These are phyloP conservation scores for Ailuropoda melanoleuca DNA, from an alignment of 2,113 vertebrate species.

Conservation along the genomic window DNA sequence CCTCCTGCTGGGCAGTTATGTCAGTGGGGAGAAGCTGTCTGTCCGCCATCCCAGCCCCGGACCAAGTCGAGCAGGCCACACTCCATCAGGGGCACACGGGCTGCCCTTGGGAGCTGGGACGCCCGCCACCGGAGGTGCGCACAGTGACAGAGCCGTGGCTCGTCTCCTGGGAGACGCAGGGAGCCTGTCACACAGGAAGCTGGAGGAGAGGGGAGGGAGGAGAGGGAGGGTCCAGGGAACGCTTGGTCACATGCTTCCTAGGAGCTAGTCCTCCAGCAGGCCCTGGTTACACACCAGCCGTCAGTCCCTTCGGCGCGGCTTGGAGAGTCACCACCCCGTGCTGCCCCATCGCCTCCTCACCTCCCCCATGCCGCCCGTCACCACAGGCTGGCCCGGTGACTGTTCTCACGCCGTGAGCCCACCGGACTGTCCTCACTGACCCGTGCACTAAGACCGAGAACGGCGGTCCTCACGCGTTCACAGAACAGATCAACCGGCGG, in stretches of 20 bases:
- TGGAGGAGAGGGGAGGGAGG: neutral
- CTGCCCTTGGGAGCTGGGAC: neutral
- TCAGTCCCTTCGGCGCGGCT: fast-evolving
- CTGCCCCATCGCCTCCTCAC: too few relatives aligned
- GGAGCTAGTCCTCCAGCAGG: neutral
- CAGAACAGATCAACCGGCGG: too few relatives aligned
- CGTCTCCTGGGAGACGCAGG: too few relatives aligned
- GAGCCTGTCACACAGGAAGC: too few relatives aligned
- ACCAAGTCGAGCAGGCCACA: neutral
- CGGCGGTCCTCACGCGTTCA: neutral
- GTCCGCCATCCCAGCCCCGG: neutral
- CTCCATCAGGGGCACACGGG: neutral
- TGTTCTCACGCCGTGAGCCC: neutral
- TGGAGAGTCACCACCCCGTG: fast-evolving
- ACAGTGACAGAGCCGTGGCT: too few relatives aligned
- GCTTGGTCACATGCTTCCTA: neutral
- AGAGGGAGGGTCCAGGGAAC: neutral
- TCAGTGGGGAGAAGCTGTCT: neutral
- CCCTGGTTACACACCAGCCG: fast-evolving
- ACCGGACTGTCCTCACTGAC: neutral
- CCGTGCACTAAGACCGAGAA: neutral
- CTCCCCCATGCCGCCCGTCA: neutral
- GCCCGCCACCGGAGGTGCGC: too few relatives aligned
- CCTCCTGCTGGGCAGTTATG: neutral
- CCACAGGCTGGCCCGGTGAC: neutral